Conservation (phyloP, 92 coral and sea anemone species). For the Nematostella vectensis region DNA sequence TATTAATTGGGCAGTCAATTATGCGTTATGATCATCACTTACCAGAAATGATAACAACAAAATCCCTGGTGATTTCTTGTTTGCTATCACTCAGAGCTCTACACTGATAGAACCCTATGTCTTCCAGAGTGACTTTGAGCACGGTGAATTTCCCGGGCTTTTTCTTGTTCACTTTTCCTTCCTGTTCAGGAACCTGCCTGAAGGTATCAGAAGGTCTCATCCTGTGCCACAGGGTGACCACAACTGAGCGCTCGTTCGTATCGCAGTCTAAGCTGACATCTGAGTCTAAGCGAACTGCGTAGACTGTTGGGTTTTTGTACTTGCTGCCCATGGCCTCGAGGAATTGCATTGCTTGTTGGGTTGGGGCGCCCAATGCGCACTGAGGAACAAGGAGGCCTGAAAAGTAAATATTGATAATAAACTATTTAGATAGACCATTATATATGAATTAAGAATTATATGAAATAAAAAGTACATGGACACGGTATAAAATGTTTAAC, state of each 20-base stretch:
- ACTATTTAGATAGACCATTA: too few relatives aligned
- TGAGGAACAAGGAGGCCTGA: not conserved
- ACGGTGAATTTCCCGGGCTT: not conserved
- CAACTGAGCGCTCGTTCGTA: constrained; percentile 10
- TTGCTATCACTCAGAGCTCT: constrained; percentile 4
- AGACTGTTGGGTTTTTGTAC: not conserved
- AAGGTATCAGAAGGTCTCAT: not conserved
- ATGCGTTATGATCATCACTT: not conserved
- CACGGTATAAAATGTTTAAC: too few relatives aligned
- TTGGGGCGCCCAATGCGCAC: not conserved
- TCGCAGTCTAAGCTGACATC: constrained; percentile 8
- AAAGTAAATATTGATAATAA: too few relatives aligned
- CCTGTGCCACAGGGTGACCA: constrained; percentile 17
- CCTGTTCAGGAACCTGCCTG: not conserved
- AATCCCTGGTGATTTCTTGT: not conserved
- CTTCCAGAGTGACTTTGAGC: constrained; percentile 3
- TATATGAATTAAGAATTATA: too few relatives aligned
- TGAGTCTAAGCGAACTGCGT: not conserved
- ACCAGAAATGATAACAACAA: not conserved
- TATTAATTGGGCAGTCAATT: not conserved
- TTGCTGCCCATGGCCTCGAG: not conserved
- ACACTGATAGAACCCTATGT: constrained; percentile 15
- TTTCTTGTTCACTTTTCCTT: not conserved
- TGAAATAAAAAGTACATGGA: too few relatives aligned
- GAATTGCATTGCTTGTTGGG: not conserved